Base-by-base conservation (phyloP, 2,797 vertebrate genomes). In the Xyrichtys novacula region DNA sequence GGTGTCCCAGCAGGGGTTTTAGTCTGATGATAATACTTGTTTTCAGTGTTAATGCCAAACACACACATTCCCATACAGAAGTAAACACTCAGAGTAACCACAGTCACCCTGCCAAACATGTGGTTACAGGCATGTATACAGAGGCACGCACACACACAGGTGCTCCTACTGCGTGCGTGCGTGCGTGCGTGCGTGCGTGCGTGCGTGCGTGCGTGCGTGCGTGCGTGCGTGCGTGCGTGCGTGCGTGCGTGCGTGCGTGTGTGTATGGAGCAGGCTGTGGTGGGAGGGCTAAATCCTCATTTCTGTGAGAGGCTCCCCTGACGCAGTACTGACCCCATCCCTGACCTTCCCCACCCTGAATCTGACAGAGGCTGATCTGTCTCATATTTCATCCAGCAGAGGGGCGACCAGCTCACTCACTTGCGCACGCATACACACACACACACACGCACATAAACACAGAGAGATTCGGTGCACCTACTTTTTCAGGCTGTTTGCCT, bases 11-110 rank as follows among this genome's bases (percentile, higher is more conserved):
- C 31, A 81, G 91, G 89, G 87, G 89, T 85, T 91, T 92, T 88
- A 92, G 86, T 87, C 81, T 55, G 74, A 92, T 85, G 83, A 92
- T 91, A 88, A 92, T 90, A 88, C 88, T 93, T 92, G 92, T 94
- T 94, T 94, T 91, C 83, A 49, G 83, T 78, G 86, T 89, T 91
- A 91, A 92, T 88, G 83, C 88, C 77, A 85, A 90, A 85, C 25
- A 73, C 72, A 78, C 76, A 79, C 74, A 72, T 25, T 65, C 52
- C 48, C 53, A 17, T 22, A 1, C 57, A 65, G 42, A 40, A 20
- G 6, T 66, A 62, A 29, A 55, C 67, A 71, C 83, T 75, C 53
- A 60, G 23, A 62, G 56, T 28, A 71, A 86, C 77, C 53, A 6
- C 74, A 84, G 71, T 65, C 63, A 74, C 79, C 69, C 67, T 64